Conservation (phyloP, 2,888 invertebrate genomes). For the Leptopilina myrica region DNA sequence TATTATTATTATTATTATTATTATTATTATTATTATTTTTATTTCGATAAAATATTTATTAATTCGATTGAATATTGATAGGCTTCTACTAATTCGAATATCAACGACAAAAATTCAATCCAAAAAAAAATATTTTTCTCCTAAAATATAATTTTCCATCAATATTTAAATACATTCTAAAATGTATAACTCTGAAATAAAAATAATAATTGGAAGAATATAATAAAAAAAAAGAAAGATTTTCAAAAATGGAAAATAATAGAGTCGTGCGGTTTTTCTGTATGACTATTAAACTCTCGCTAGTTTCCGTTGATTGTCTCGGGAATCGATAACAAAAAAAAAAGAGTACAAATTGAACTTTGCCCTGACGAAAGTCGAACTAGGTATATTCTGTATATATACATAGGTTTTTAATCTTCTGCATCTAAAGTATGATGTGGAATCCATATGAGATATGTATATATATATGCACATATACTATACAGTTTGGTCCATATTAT, state of each 20-base stretch:
- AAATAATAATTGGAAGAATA: no score
- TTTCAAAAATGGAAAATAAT: not conserved
- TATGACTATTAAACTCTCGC: not conserved
- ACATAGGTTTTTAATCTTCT: not conserved
- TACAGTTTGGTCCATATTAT: not conserved
- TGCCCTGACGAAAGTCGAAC: conserved; percentile 14
- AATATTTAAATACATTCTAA: not conserved
- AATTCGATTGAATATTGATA: no score
- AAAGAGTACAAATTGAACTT: not conserved
- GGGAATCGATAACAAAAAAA: not conserved
- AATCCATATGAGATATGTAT: not conserved
- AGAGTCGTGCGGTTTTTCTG: not conserved
- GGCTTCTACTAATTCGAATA: no score
- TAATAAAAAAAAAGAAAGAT: not conserved
- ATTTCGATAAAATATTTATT: no score
- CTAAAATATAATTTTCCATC: no score
- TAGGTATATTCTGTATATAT: not conserved
- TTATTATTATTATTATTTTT: no score
- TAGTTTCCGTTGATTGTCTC: conserved; percentile 1
- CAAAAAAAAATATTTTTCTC: no score
- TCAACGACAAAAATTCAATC: no score
- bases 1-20: no score
- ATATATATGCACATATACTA: no score
- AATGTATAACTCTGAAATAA: no score
- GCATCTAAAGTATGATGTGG: conserved; percentile 16